Base-by-base conservation (phyloP, 1,140 invertebrate species). In the Scaptomyza graminum region DNA sequence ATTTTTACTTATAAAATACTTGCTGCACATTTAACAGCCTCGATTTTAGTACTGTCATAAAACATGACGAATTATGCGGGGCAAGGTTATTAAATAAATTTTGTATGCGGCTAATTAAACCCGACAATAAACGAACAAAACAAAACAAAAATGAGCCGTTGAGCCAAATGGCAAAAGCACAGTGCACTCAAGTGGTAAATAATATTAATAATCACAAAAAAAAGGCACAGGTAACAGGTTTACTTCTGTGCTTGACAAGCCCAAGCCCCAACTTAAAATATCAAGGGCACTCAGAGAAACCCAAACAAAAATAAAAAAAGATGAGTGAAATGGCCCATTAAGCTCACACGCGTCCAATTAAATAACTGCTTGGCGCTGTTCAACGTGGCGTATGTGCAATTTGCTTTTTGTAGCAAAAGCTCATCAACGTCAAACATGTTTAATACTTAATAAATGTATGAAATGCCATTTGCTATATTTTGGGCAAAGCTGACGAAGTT, bases 41-140 rank as follows among this genome's bases (percentile, higher is more conserved):
- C 15, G 15, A 59, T 49, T 74, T 74, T 74, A 74, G 69, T 74
- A 8, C 18, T 54, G 28, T 52, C 67, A 71, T 82, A 69, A 82
- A 78, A 41, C 52, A 28, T 41, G 44, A 41, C 51, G 61, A 78
- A 76, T 74, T 66, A 79, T 77, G 74, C 60, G 56, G 43, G 62
- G 69, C 69, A 62, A 87, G 63, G 75, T 82, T 78, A 82, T 87
- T 82, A 88, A 88, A 87, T 88, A 88, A 88, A 87, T 88, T 72
- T 87, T 87, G 63, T 61, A 87, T 88, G 83, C 44, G 71, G 60
- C 79, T 88, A 83, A 87, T 87, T 87, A 78, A 87, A 82, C 66
- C 56, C 59, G 70, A 59, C 78, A 76, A 57, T 34, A 34, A 34
- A 34, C 12, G 12, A 41, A 41, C 12, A 34, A 7, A 8, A 34